Conservation (phyloP, 2,797 vertebrate genomes). For the Rhodeus uyekii region DNA sequence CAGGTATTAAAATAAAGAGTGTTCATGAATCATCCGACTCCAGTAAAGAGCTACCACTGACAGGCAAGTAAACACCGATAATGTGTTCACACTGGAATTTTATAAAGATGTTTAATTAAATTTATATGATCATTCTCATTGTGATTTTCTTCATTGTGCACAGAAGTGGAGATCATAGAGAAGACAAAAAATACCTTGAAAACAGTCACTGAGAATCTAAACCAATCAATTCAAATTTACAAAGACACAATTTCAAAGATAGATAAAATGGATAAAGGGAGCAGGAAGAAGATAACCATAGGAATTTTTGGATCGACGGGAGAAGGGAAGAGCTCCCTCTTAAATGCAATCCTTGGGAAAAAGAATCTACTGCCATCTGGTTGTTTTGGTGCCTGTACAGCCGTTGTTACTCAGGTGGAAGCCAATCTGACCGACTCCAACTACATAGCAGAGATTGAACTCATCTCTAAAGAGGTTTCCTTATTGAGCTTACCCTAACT, state of each 20-base stretch:
- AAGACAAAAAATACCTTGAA: not conserved
- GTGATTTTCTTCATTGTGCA: not conserved
- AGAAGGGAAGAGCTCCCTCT: not conserved
- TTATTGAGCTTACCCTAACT: not conserved
- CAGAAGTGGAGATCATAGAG: not conserved
- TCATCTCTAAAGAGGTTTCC: not conserved
- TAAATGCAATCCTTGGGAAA: not conserved
- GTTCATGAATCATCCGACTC: too few relatives aligned
- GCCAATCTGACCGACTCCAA: not conserved
- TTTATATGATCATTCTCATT: too few relatives aligned
- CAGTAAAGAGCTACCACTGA: too few relatives aligned
- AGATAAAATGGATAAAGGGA: not conserved
- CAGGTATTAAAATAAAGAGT: too few relatives aligned
- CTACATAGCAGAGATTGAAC: not conserved
- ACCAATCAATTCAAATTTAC: not conserved
- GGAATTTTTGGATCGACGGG: not conserved
- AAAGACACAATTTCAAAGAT: not conserved
- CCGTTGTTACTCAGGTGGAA: not conserved
- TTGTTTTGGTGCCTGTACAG: not conserved
- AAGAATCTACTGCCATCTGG: not conserved
- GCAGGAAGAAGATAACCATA: not conserved
- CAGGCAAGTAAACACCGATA: too few relatives aligned
- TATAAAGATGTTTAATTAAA: too few relatives aligned
- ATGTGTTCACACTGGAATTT: too few relatives aligned
- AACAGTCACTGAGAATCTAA: not conserved